Conservation (phyloP, 2,113 vertebrate species). For the Meleagris gallopavo region DNA sequence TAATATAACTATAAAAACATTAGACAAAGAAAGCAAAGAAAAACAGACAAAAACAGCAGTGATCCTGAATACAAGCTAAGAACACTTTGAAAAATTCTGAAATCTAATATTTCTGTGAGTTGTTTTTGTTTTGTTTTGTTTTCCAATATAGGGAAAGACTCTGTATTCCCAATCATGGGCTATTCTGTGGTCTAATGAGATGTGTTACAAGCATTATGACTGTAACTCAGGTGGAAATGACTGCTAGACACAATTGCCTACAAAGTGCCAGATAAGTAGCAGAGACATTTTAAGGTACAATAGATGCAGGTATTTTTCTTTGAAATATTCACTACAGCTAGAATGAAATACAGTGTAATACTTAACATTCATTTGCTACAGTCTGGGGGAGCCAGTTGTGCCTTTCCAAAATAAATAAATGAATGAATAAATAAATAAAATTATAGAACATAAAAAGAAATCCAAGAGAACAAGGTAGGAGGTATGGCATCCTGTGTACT, state of each 20-base stretch:
- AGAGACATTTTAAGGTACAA: not conserved
- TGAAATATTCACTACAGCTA: not conserved
- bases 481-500: not conserved
- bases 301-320: not conserved
- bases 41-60: not conserved
- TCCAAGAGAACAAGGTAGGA: not conserved
- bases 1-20: not conserved
- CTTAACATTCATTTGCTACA: not conserved
- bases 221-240: not conserved
- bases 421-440: not conserved
- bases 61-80: not conserved
- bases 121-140: not conserved
- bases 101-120: not conserved
- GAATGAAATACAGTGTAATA: not conserved
- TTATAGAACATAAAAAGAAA: not conserved
- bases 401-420: not conserved
- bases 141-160: not conserved
- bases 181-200: not conserved
- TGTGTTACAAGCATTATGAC: not conserved
- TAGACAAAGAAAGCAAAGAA: not conserved
- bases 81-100: not conserved
- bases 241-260: not conserved
- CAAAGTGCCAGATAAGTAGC: not conserved
- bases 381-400: rapidly evolving
- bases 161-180: not conserved